Percentiles rank a stretch among this genome's conserved stretches.
Evolutionary conservation across 30 jellyfish, hydroid and myxozoan species (phyloP).

Genomic region (Hydractinia echinata): DNA sequence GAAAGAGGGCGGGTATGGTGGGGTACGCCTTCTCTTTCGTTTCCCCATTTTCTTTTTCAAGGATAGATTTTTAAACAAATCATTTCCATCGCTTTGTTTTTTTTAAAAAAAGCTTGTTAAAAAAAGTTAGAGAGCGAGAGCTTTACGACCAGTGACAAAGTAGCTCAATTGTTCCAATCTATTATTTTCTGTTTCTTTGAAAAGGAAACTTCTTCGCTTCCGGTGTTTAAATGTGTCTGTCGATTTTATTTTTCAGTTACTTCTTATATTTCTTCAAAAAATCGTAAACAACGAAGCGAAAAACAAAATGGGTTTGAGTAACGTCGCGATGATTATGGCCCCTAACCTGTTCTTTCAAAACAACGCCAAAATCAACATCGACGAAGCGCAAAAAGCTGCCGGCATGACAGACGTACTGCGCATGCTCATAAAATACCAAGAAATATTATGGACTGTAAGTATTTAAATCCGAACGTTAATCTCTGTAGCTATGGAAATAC

Average conservation of each 20-base stretch:
- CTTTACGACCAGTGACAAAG: no score
- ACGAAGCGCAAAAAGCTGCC: constrained; percentile 81
- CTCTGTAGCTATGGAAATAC: no score
- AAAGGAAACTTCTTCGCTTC: neutral
- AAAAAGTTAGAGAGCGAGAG: no score
- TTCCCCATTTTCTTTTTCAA: no score
- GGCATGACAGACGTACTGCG: constrained; percentile 90
- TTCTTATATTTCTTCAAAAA: constrained; percentile 55
- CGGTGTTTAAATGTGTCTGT: no score
- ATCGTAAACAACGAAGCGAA: constrained; percentile 45
- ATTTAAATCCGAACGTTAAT: no score
- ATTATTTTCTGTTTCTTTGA: neutral
- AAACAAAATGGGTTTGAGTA: constrained; percentile 89
- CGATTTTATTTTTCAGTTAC: constrained; percentile 34
- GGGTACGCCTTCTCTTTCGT: no score
- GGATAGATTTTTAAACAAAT: no score
- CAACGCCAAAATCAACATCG: constrained; percentile 46
- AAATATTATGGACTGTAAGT: constrained; percentile 88
- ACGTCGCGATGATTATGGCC: constrained; percentile 98
- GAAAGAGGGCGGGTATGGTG: no score
- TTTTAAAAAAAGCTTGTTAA: no score
- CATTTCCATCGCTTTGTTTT: no score
- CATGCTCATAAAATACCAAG: constrained; percentile 83
- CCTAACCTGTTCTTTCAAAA: constrained; percentile 81
- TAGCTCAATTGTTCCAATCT: no score